These are phyloP conservation scores for Hydrozoanthus gracilis DNA, from an alignment of 92 coral and sea anemone species.

Conservation along the genomic window DNA sequence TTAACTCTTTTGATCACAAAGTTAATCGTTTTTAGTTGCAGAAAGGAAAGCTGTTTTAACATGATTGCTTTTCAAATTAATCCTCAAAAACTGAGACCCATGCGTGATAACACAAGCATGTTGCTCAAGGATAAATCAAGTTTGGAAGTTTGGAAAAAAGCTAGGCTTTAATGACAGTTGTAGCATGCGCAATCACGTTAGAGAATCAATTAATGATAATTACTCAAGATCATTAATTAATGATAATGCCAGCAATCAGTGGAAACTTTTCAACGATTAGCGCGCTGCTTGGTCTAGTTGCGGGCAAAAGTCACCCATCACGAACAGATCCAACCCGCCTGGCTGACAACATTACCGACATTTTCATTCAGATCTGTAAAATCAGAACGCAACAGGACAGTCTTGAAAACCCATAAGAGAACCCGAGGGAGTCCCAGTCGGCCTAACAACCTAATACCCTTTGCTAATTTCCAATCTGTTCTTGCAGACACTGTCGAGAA, in stretches of 20 bases:
- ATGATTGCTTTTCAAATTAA: too few species aligned
- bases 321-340: background rate
- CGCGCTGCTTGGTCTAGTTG: background rate
- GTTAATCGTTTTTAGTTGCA: too few species aligned
- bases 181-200: background rate
- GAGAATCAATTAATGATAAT: background rate
- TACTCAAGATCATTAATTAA: background rate
- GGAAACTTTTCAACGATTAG: constrained; percentile 32
- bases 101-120: too few species aligned
- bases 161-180: constrained; percentile 13
- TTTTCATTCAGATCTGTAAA: too few species aligned
- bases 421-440: constrained; percentile 2
- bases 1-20: too few species aligned
- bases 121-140: too few species aligned
- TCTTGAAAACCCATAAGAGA: too few species aligned
- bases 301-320: background rate
- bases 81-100: too few species aligned
- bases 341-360: too few species aligned
- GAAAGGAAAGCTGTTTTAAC: too few species aligned
- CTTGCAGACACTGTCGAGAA: constrained; percentile 2
- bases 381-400: too few species aligned
- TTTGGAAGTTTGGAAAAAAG: constrained; percentile 33
- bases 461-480: constrained; percentile 26
- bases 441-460: background rate
- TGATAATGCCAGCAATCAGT: constrained; percentile 19